Evolutionary conservation across 2,113 vertebrate species (phyloP), one percentile per base, ranked within the genome.

Genomic region (Petromus typicus): DNA sequence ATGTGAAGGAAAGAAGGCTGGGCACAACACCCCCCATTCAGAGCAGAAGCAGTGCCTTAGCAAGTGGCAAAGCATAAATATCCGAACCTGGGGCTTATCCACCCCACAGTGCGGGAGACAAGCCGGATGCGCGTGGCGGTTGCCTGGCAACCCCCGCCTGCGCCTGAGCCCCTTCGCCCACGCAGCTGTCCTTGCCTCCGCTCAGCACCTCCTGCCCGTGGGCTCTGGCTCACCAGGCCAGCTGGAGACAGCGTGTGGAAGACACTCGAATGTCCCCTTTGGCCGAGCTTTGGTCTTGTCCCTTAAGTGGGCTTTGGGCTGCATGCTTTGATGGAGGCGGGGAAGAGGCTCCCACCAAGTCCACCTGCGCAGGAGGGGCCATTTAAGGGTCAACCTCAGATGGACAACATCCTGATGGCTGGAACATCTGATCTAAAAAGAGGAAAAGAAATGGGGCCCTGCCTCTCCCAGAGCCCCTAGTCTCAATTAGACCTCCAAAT

Each of bases 101-200:
- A 0, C 63, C 76, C 76, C 51, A 48, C 11, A 0, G 59, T 76
- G 83, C 73, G 11, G 3, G 83, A 56, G 82, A 82, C 12, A 4
- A 56, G 6, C n/a, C 16, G 13, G 81, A 89, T 86, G 85, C n/a
- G 16, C 13, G 14, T 43, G 63, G 92, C 2, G 22, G 97, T 96
- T 97, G 97, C 97, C 66, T 94, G 96, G 96, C 96, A 96, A 97
- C 97, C 87, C 61, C 0, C 71, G 85, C 93, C 86, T 59, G 88
- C 1, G 0, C 89, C 96, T 0, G 20, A 56, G 71, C 73, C 94
- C 96, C 94, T 22, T 14, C 27, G 4, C 95, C 90, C 87, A 94
- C 51, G 75, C 95, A 78, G 92, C 22, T 1, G 54, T 57, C 95
- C 89, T 93, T 18, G 51, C 93, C 82, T 88, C 82, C 14, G 2